These are phyloP conservation scores for Luscinia luscinia DNA, from an alignment of 2,797 vertebrate species.

Conservation along the genomic window DNA sequence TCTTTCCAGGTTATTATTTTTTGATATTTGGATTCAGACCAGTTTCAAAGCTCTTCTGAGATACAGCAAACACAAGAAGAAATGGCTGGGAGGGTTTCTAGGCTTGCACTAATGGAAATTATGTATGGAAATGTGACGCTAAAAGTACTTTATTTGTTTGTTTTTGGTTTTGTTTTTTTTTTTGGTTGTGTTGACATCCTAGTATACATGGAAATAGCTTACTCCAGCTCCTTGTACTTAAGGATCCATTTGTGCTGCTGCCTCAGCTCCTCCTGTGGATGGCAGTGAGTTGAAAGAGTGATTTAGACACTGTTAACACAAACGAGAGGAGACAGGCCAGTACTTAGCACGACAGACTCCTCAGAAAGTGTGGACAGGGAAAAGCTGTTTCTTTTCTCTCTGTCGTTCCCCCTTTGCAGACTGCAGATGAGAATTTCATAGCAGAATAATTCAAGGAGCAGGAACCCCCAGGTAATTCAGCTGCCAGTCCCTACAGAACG, in stretches of 20 bases:
- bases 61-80: background rate
- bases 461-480: conserved; percentile 45
- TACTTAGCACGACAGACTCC: conserved; percentile 45
- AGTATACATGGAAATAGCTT: background rate
- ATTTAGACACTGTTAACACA: conserved; percentile 59
- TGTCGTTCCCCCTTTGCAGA: conserved; percentile 52
- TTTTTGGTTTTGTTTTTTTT: background rate
- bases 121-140: background rate
- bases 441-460: conserved; percentile 55
- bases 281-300: conserved; percentile 51
- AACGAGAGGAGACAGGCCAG: conserved; percentile 67
- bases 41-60: background rate
- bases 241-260: conserved; percentile 9
- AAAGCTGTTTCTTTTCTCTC: conserved; percentile 68
- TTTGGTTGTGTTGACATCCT: background rate
- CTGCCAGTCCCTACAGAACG: conserved; percentile 29
- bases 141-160: background rate
- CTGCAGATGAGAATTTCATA: conserved; percentile 63
- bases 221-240: background rate
- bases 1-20: background rate
- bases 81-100: background rate
- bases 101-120: background rate
- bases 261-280: conserved; percentile 38
- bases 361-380: conserved; percentile 68
- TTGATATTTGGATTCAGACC: background rate